Base-by-base conservation (phyloP, 2,888 invertebrate genomes). In the Vanessa cardui region DNA sequence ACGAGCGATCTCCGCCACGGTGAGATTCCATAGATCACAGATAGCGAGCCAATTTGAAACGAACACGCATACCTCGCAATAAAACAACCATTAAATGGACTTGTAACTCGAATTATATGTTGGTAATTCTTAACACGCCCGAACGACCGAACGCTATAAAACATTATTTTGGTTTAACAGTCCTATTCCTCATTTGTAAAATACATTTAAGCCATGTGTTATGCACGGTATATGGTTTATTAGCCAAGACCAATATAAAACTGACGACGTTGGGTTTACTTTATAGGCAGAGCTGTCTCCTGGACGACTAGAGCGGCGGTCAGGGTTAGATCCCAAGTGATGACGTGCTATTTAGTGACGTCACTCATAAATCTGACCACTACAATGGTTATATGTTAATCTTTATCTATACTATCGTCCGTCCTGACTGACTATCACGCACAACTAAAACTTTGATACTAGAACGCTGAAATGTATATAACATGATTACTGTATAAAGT, bases 51-150 rank as follows among this genome's bases (percentile, higher is more conserved):
- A 52, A 65, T 60, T 65, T 60, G 20, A 50, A 64, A 26, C 52
- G 31, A 54, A 59, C 59, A 59, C 49, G 46, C 46, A 60, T 60
- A 65, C 45, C 16, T 33, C 7, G 54, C 60, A 60, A 54, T 66
- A 66, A 61, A 66, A 61, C 66, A 61, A 61, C 47, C 1, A 66
- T 61, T 61, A 66, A 61, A 12, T 47, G 33, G 9, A 54, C 46
- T 46, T 60, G 12, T 46, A 60, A 60, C 59, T 59, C 16, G 21
- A 26, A 59, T 46, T 50, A 39, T 47, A 65, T 61, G 54, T 16
- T 16, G 54, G 60, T 60, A 65, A 60, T 65, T 33, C 65, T 20
- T 52, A 20, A n/a, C 26, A 52, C 52, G 18, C 58, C 64, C 21
- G 54, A 54, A 54, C 18, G 46, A 56, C 52, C 31, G 15, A 16